A percentile compares a stretch with the other conserved stretches of the same genome.
Conservation (phyloP, 2,797 vertebrate species). For the Hippoglossus hippoglossus region DNA sequence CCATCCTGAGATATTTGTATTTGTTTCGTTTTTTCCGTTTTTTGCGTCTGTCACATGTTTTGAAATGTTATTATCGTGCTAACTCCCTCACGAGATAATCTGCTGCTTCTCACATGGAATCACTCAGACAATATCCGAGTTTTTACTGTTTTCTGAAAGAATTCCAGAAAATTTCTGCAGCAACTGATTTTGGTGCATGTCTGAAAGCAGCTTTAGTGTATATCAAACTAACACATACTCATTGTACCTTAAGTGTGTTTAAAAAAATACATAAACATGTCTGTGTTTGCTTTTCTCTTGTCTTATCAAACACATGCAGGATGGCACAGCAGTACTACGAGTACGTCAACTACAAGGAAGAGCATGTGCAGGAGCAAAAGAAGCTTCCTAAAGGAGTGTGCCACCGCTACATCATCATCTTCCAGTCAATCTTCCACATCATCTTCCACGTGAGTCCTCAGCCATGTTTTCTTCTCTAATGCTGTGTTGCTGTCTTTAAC, state of each 20-base stretch:
- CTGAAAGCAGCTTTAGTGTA: background rate
- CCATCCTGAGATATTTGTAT: no score
- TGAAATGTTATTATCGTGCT: no score
- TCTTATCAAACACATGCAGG: conserved; percentile 70
- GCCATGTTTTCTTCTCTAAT: background rate
- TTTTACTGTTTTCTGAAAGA: no score
- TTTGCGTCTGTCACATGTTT: no score
- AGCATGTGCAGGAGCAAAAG: conserved; percentile 89
- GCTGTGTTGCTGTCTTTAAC: background rate
- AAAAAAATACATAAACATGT: background rate
- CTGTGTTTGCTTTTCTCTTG: background rate
- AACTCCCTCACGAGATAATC: no score
- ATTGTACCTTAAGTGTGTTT: background rate
- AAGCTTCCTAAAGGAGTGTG: conserved; percentile 87
- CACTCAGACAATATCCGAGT: no score
- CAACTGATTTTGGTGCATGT: background rate
- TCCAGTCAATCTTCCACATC: conserved; percentile 90
- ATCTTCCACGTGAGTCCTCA: conserved; percentile 89
- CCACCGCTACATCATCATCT: conserved; percentile 88
- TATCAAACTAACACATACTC: background rate
- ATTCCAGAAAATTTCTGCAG: no score
- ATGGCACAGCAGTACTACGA: conserved; percentile 98
- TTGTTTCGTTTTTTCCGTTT: no score
- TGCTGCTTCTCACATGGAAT: no score
- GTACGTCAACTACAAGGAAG: conserved; percentile 90